Evolutionary conservation across 1,140 invertebrate species (phyloP), one percentile per base, ranked within the genome.

Genomic region (Ericerus pela): DNA sequence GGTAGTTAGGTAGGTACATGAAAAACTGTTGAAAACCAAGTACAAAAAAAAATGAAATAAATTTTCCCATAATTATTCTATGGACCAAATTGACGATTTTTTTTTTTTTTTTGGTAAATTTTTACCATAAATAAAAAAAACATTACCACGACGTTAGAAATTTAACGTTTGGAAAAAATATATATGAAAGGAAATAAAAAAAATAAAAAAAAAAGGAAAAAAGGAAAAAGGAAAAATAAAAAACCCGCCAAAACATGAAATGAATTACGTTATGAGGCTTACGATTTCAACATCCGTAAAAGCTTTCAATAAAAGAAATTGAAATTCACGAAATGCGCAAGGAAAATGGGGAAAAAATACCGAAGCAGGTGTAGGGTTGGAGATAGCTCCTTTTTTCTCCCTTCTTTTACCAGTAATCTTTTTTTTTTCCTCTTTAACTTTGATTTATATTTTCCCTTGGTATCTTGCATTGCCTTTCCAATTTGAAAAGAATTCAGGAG

Each of bases 381-480:
- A 47, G 41, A 47, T 47, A 47, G 41, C 41, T 47, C 18, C 20
- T 2, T 47, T 47, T 47, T 47, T 41, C 16, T 22, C 41, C 16
- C 3, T 47, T 47, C 26, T 47, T 41, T 24, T 22, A 18, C 16
- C 20, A 24, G 41, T 47, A 47, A 47, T 47, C 41, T 47, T 47
- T 41, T 33, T 33, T 33, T 41, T 47, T 47, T 47, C 41, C 41
- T 47, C 26, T 47, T 47, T 47, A 47, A 47, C 41, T 47, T 47
- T 47, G 41, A 47, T 47, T 47, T 47, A 47, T 47, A 47, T 47
- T 47, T 47, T 47, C 41, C 41, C 41, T 47, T 24, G 41, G 41
- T 47, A 47, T 47, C 41, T n/a, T n/a, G 41, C 26, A 47, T 24
- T 47, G 41, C 16, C 41, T 47, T 47, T 47, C 41, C 41, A 47